Evolutionary conservation across 1,140 invertebrate species (phyloP), one percentile per base, ranked within the genome.

Genomic region (Rhopalosiphum maidis): DNA sequence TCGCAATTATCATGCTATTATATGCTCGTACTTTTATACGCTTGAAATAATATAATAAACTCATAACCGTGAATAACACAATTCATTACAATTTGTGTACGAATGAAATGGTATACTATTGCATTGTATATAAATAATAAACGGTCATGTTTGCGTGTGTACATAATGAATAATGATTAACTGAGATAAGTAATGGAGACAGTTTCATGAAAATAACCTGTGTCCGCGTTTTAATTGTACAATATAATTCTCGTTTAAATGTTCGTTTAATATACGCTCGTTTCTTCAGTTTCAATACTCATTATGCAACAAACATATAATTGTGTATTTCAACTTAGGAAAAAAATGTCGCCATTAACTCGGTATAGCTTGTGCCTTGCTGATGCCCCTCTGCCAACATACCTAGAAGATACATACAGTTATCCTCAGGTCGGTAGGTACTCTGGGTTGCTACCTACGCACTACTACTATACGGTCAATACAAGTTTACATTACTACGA

Each of bases 141-240:
- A 23, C 37, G 82, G 82, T 35, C n/a, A 83, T 83, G 82, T 37
- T 83, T 83, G 82, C 82, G 37, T 41, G 35, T 83, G 9, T 83
- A 41, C 22, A 23, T 41, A 35, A 83, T 83, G 37, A 37, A 83
- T 41, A 83, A 83, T 83, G 82, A 83, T 83, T 23, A 83, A 83
- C 82, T 35, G 37, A 83, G 82, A 83, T 83, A 83, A 83, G 37
- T 83, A 83, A 86, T 86, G 23, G 83, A 25, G 41, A 86, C 83
- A 41, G 83, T 86, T 86, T 86, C 23, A 86, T 86, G 37, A 43
- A 86, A 86, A 83, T 37, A 83, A 86, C 37, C 83, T 5, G 37
- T 43, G 37, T 83, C 23, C 83, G 41, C 41, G 83, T 86, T 86
- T 86, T 86, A 86, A 86, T 86, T 86, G 41, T 83, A 77, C 82